Evolutionary conservation across 1,140 invertebrate species (phyloP).

Genomic region (Coelopa frigida): DNA sequence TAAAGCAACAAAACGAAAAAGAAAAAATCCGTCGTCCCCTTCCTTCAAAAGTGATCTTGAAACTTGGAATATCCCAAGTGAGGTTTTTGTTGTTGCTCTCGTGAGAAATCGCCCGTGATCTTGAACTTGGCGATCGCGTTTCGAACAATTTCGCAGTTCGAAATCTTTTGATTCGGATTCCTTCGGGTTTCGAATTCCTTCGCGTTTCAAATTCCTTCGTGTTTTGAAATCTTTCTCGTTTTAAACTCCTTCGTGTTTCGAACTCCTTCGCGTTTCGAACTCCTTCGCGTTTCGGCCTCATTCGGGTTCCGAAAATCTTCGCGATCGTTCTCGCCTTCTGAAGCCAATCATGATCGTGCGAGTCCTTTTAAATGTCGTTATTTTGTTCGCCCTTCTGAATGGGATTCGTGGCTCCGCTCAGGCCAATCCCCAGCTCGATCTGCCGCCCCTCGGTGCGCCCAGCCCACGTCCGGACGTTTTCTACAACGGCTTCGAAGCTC

Average conservation of each 20-base stretch:
- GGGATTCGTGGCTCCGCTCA: not conserved
- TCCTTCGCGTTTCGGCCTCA: not conserved
- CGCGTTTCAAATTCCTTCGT: too few relatives aligned
- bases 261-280: not conserved
- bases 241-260: not conserved
- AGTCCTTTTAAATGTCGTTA: not conserved
- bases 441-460: conserved; percentile 41
- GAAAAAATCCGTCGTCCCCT: not conserved
- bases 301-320: too few relatives aligned
- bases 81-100: too few relatives aligned
- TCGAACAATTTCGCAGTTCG: too few relatives aligned
- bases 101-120: too few relatives aligned
- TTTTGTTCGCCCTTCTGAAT: not conserved
- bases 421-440: conserved; percentile 47
- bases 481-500: conserved; percentile 35
- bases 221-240: too few relatives aligned
- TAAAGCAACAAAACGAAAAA: not conserved
- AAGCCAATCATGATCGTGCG: not conserved
- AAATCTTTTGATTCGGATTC: too few relatives aligned
- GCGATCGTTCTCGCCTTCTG: too few relatives aligned
- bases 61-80: too few relatives aligned
- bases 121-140: too few relatives aligned
- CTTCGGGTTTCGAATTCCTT: too few relatives aligned
- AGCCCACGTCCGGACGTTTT: conserved; percentile 27
- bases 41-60: not conserved